These are phyloP conservation scores for Drosophila flavopinicola DNA, from an alignment of 2,888 invertebrate genomes.

Conservation along the genomic window DNA sequence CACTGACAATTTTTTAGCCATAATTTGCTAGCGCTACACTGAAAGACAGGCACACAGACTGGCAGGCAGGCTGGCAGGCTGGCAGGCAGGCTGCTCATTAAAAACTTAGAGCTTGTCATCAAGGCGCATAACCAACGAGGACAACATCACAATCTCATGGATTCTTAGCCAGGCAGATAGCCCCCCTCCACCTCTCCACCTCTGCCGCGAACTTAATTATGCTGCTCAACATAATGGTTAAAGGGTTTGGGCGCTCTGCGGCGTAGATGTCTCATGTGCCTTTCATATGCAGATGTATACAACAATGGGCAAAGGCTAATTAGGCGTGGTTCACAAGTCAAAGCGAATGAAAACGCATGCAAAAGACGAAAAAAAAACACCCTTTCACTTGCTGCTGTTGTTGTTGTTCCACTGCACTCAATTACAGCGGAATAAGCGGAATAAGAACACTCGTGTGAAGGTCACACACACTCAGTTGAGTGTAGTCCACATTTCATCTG, in stretches of 20 bases:
- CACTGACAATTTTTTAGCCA: constrained; percentile 64
- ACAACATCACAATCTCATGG: constrained; percentile 31
- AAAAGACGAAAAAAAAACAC: no score
- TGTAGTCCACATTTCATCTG: constrained; percentile 31
- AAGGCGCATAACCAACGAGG: constrained; percentile 51
- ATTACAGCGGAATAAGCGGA: constrained; percentile 48
- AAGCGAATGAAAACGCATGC: constrained; percentile 45
- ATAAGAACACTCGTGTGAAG: constrained; percentile 32
- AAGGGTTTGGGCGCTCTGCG: constrained; percentile 13
- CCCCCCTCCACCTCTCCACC: no score
- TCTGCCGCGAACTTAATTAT: constrained; percentile 68
- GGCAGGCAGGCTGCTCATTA: constrained; percentile 56
- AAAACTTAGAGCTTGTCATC: constrained; percentile 72
- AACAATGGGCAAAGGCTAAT: constrained; percentile 73
- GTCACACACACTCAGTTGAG: constrained; percentile 18
- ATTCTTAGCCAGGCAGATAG: constrained; percentile 24
- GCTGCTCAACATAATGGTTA: constrained; percentile 22
- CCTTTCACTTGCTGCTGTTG: constrained; percentile 7
- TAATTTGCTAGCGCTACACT: constrained; percentile 35
- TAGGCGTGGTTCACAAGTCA: constrained; percentile 71
- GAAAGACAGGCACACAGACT: background rate
- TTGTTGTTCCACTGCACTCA: constrained; percentile 37
- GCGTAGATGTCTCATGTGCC: constrained; percentile 10
- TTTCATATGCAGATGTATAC: constrained; percentile 4
- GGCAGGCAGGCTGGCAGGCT: background rate